Evolutionary conservation across 1,140 invertebrate genomes (phyloP), one percentile per base, ranked within the genome.

Genomic region (Pseudachorutes palmiensis): DNA sequence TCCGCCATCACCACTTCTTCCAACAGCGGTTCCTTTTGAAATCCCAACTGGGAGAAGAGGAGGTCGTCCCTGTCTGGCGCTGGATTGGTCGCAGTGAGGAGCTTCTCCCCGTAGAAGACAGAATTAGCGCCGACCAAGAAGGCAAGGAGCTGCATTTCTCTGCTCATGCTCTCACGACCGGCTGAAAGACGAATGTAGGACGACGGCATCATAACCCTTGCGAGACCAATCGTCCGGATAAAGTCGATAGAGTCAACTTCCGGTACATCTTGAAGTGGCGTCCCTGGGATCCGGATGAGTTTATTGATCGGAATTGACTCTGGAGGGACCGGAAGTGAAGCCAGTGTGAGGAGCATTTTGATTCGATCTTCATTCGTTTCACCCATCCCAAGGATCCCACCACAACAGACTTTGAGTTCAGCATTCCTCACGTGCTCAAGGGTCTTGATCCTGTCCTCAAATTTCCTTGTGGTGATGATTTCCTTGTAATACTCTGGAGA

Each of bases 41-140:
- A 45, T 19, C 36, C 36, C 19, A 45, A 45, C 19, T 45, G 9
- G 9, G 36, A 12, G 36, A 45, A 45, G 9, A 45, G 19, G 19
- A 45, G 9, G 36, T 45, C 36, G 19, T 45, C 36, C 19, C 19
- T 45, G 9, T 45, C 36, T 9, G 36, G 36, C 9, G 9, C 19
- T 45, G 36, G 36, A 45, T 45, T 45, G 9, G 36, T 9, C 36
- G 36, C 36, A 9, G 36, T 45, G 9, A 74, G 66, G 28, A 75
- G 55, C 49, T 75, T 75, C 12, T 70, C 64, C 29, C 74, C 74
- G 31, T 68, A 68, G 58, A 75, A 75, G 36, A 75, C 69, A 1
- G 74, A 75, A 57, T 75, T 75, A 24, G 71, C 74, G 16, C 74
- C 74, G 14, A 68, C 73, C 62, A 74, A 26, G 64, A 75, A 75